Evolutionary conservation across 1,140 invertebrate species (phyloP).

Genomic region (Zophobas atratus): DNA sequence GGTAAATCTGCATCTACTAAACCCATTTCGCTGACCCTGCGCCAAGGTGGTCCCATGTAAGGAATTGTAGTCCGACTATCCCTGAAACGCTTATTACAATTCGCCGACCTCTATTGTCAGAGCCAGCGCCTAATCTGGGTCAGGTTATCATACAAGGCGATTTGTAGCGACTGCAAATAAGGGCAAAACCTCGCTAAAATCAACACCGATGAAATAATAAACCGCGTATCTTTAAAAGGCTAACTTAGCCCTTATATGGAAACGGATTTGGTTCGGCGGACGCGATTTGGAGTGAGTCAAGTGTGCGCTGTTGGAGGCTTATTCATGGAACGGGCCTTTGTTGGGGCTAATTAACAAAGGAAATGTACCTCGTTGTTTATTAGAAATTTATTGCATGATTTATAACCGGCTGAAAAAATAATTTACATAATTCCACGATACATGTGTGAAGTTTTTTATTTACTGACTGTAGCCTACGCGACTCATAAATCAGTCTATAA

Average conservation of each 20-base stretch:
- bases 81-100: conserved; percentile 5
- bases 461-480: too few relatives aligned
- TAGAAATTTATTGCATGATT: too few relatives aligned
- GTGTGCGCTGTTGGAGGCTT: not conserved
- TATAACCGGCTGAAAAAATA: too few relatives aligned
- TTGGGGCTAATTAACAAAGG: too few relatives aligned
- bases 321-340: not conserved
- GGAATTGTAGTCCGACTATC: not conserved
- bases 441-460: too few relatives aligned
- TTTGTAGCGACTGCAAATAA: conserved; percentile 21
- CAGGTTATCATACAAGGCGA: conserved; percentile 36
- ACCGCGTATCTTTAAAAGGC: conserved; percentile 2
- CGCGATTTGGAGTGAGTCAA: conserved; percentile 7
- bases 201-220: conserved; percentile 22
- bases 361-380: too few relatives aligned
- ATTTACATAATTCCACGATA: too few relatives aligned
- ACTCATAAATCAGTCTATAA: too few relatives aligned
- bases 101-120: conserved; percentile 20
- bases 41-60: conserved; percentile 5
- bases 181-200: conserved; percentile 38
- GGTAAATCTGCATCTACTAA: not conserved
- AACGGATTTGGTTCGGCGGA: conserved; percentile 1
- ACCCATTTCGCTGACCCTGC: not conserved
- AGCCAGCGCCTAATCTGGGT: conserved; percentile 13
- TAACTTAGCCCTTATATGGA: conserved; percentile 23